A percentile compares a stretch with the other conserved stretches of the same genome.
phyloP scores from a whole-genome alignment of 2,797 vertebrate species.

The Manis crassicaudata region DNA sequence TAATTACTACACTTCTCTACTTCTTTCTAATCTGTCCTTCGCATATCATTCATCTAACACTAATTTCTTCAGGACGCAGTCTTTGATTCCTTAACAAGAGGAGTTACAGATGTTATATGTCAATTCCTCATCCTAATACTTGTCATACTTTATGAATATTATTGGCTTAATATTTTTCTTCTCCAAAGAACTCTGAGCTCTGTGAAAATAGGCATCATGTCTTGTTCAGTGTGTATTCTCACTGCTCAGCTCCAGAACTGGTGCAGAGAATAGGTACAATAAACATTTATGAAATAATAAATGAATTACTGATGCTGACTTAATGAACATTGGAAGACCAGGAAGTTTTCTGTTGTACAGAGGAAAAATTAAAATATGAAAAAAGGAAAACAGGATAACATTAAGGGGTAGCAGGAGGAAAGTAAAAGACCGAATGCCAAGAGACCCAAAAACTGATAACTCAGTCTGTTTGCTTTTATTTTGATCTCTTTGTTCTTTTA shows the following conservation, averaged over 20 bases:
- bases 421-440: not conserved
- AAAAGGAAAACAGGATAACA: not conserved
- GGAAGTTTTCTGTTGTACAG: not conserved
- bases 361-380: constrained; percentile 28
- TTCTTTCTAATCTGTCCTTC: not conserved
- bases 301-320: constrained; percentile 42
- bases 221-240: not conserved
- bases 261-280: not conserved
- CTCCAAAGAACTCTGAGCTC: not conserved
- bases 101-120: not conserved
- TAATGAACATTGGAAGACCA: not conserved
- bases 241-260: not conserved
- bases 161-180: not conserved
- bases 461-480: not conserved
- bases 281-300: constrained; percentile 60
- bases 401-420: not conserved
- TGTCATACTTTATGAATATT: constrained; percentile 8
- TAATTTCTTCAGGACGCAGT: not conserved
- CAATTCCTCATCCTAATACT: not conserved
- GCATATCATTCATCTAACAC: not conserved
- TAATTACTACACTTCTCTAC: not conserved
- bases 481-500: not conserved
- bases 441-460: not conserved
- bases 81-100: not conserved
- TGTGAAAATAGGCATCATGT: not conserved